Base-by-base conservation (phyloP, 2,888 invertebrate species). In the Erpobdella octoculata region DNA sequence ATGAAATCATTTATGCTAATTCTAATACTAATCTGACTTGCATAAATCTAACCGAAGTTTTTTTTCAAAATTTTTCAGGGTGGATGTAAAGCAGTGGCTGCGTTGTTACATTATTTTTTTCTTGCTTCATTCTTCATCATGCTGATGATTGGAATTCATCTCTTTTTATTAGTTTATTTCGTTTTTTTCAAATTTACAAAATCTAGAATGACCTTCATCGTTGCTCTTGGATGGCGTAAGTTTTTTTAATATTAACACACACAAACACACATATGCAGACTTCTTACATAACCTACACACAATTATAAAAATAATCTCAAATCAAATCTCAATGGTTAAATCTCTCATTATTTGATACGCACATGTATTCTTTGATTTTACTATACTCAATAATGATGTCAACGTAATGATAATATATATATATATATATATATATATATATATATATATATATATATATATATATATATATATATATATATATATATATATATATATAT, bases 81-180 rank as follows among this genome's bases (percentile, higher is more conserved):
- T 64, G 74, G 77, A 2, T 81, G 81, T 71, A 79, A 76, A 21
- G 75, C 75, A 0, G 75, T 80, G 4, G 78, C 80, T 0, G 76
- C 75, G 2, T 61, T 80, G 1, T 76, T 80, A 0, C 80, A 80
- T 71, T 80, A 77, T 73, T 77, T 80, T 72, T 80, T 77, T 73
- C 76, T 80, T 69, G 79, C 75, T 1, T 79, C 78, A 12, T 81
- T 81, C 74, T 79, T 77, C 73, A 64, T 78, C 28, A 80, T 80
- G 80, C 71, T 81, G 66, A 78, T 78, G 0, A 78, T 79, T 58
- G 80, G 80, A 6, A 72, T 81, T 5, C 78, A 80, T 68, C 77
- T 81, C 35, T 76, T 78, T 74, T 21, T 75, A 73, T 58, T 35
- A 15, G 69, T 69, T 6, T 69, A 58, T 36, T 35, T 53, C 6